Evolutionary conservation across 37 sponge, comb jelly and placozoan species (phyloP).

Genomic region (Mnemiopsis leidyi): DNA sequence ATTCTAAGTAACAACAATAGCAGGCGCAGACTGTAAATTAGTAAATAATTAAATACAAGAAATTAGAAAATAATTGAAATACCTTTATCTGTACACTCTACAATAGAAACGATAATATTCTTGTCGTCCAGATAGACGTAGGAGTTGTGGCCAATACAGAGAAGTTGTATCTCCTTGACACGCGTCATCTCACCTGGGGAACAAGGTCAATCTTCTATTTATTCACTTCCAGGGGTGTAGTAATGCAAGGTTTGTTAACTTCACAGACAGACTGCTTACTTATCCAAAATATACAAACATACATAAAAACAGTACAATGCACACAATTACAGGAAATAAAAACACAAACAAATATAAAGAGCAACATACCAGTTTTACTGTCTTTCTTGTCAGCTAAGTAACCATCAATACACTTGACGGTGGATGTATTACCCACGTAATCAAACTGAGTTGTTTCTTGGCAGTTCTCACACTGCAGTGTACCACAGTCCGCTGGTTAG

Average conservation of each 20-base stretch:
- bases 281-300: too few species aligned
- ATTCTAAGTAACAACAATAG: too few species aligned
- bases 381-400: neutral
- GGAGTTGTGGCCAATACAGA: neutral
- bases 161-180: neutral
- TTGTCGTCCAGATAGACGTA: neutral
- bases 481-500: conserved; percentile 5
- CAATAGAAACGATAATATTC: neutral
- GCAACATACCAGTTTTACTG: neutral
- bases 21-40: too few species aligned
- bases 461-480: conserved; percentile 30
- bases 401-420: neutral
- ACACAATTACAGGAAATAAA: too few species aligned
- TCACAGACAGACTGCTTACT: too few species aligned
- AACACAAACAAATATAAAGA: too few species aligned
- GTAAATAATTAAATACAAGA: too few species aligned
- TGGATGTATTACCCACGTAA: neutral
- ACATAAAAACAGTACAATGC: too few species aligned
- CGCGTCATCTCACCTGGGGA: neutral
- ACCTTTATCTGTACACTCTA: neutral
- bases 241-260: too few species aligned
- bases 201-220: too few species aligned
- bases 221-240: too few species aligned
- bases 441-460: neutral
- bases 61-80: too few species aligned